Conservation (phyloP, 2,113 vertebrate species). For the Mormoops blainvillei region DNA sequence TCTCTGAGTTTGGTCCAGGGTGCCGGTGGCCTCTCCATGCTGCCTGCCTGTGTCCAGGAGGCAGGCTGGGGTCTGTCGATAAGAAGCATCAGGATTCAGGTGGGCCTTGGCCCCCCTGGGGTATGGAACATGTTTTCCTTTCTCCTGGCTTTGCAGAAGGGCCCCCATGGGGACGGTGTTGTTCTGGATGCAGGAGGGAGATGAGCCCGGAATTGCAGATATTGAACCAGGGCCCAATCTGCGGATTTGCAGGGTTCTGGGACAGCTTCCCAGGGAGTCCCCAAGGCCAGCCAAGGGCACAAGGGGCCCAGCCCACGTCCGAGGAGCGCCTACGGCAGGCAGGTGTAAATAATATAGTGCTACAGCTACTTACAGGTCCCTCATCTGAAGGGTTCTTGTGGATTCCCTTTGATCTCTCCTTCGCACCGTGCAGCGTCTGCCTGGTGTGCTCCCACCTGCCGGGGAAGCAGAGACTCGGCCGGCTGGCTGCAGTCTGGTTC, state of each 20-base stretch:
- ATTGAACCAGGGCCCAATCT: neutral
- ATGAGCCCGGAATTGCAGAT: neutral
- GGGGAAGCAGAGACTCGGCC: neutral
- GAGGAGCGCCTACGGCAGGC: neutral
- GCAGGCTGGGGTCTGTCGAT: neutral
- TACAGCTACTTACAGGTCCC: neutral
- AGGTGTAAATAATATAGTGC: constrained; percentile 39
- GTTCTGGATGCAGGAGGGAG: neutral
- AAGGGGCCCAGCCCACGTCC: neutral
- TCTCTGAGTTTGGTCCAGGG: accelerated
- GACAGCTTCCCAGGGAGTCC: neutral
- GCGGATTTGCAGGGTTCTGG: neutral
- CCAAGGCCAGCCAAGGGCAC: neutral
- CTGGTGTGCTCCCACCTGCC: neutral
- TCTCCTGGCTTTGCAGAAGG: neutral
- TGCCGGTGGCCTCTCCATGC: accelerated
- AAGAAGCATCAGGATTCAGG: neutral
- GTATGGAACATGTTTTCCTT: neutral
- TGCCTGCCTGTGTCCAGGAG: accelerated
- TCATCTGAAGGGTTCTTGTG: neutral
- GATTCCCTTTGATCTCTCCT: constrained; percentile 61
- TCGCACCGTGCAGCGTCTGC: neutral
- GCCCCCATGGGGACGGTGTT: neutral
- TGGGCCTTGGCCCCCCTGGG: neutral
- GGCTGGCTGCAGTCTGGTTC: neutral